Conservation (phyloP, 2,797 vertebrate genomes). For the Garrulus glandarius region DNA sequence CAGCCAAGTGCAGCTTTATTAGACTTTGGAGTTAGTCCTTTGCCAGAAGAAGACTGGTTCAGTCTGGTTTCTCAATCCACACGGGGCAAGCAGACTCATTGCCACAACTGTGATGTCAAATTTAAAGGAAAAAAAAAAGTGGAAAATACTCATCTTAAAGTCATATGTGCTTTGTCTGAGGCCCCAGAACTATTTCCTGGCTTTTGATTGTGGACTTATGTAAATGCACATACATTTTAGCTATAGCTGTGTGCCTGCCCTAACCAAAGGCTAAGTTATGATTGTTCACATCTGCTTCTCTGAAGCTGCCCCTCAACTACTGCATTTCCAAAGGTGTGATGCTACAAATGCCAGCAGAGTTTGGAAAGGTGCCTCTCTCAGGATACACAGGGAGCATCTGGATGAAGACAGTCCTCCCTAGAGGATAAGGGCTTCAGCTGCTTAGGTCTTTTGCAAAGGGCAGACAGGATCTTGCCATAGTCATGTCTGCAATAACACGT, state of each 20-base stretch:
- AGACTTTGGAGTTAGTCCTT: neutral
- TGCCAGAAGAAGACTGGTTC: neutral
- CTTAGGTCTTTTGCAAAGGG: neutral
- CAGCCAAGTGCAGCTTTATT: neutral
- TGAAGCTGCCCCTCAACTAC: neutral
- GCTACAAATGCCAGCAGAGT: neutral
- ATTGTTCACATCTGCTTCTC: neutral
- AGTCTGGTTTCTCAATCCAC: neutral
- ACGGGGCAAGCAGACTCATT: neutral
- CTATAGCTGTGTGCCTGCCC: neutral
- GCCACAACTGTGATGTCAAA: neutral
- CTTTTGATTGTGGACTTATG: neutral
- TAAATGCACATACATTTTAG: neutral
- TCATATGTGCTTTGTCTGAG: neutral
- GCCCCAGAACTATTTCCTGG: neutral
- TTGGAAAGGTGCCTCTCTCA: neutral
- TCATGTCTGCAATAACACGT: rapidly evolving
- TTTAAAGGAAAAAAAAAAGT: neutral
- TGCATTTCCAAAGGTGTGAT: neutral
- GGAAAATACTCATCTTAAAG: neutral
- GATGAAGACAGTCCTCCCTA: neutral
- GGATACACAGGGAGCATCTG: neutral
- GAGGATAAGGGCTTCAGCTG: neutral
- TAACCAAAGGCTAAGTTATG: neutral
- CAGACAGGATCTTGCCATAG: neutral